A percentile compares a stretch with the other conserved stretches of the same genome.
Evolutionary conservation across 1,140 invertebrate species (phyloP).

Genomic region (Pogonomyrmex californicus): DNA sequence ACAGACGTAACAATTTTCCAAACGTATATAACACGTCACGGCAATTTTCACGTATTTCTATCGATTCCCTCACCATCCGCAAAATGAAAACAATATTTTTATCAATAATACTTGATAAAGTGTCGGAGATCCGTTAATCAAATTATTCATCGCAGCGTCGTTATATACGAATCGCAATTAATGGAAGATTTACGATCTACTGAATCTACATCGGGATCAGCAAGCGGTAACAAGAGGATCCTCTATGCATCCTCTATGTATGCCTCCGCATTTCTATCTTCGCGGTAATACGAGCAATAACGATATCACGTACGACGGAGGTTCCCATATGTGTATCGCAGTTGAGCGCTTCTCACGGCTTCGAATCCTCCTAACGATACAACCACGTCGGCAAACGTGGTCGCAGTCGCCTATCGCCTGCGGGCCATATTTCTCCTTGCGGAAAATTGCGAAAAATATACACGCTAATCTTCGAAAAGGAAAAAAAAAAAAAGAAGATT

Average conservation of each 20-base stretch:
- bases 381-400: not conserved
- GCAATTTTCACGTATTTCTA: not conserved
- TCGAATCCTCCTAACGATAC: not conserved
- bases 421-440: not conserved
- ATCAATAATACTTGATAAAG: not conserved
- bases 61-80: not conserved
- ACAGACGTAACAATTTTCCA: not conserved
- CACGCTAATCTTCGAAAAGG: not conserved
- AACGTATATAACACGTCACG: not conserved
- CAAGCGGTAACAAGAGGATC: slow-evolving; percentile 25
- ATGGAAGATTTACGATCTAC: not conserved
- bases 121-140: not conserved
- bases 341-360: not conserved
- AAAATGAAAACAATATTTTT: slow-evolving; percentile 19
- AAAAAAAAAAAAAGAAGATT: not conserved
- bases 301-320: not conserved
- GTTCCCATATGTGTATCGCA: not conserved
- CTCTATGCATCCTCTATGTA: not conserved
- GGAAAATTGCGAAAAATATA: slow-evolving; percentile 5
- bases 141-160: slow-evolving; percentile 11
- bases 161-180: slow-evolving; percentile 23
- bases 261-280: slow-evolving; percentile 19
- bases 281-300: slow-evolving; percentile 19
- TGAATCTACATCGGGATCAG: slow-evolving; percentile 15
- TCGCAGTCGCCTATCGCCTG: not conserved